phyloP scores from a whole-genome alignment of 2,888 invertebrate genomes.

The Eurytoma californica region DNA sequence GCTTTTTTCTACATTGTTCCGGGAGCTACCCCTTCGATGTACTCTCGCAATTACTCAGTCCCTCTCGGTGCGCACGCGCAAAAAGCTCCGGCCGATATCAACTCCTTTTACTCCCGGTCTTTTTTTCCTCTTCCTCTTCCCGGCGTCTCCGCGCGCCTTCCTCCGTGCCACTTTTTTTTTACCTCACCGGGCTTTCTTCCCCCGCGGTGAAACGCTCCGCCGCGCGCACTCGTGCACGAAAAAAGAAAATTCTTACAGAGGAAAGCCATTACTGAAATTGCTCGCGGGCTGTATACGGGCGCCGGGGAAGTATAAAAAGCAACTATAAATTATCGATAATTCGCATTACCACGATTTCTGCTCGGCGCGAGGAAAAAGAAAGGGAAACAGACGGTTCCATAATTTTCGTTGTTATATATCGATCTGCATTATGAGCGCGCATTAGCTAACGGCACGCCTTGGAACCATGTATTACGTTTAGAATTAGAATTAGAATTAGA shows the following conservation, averaged over 20 bases:
- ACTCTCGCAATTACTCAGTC: conserved; percentile 55
- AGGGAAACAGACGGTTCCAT: conserved; percentile 5
- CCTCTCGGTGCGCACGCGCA: conserved; percentile 48
- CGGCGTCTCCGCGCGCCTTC: not conserved
- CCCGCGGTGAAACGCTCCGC: conserved; percentile 37
- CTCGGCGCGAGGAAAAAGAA: not conserved
- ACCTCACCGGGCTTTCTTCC: conserved; percentile 18
- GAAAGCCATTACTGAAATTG: conserved; percentile 58
- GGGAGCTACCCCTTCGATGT: conserved; percentile 56
- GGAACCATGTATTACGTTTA: too few species aligned
- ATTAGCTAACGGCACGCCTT: conserved; percentile 38
- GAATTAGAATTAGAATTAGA: too few species aligned
- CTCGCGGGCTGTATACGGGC: conserved; percentile 31
- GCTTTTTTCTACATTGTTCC: conserved; percentile 52
- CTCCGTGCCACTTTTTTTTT: conserved; percentile 16
- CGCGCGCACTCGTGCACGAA: conserved; percentile 9
- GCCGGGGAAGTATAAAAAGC: conserved; percentile 45
- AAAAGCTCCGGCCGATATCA: conserved; percentile 14
- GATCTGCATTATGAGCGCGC: conserved; percentile 24
- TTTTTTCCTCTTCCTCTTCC: conserved; percentile 18
- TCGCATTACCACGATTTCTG: conserved; percentile 51
- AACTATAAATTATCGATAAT: conserved; percentile 57
- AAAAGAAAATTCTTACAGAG: conserved; percentile 56
- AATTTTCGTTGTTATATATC: conserved; percentile 37
- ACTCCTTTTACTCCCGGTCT: not conserved